A percentile compares a stretch with the other conserved stretches of the same genome.
phyloP scores from a whole-genome alignment of 1,140 invertebrate genomes.

The Homarus americanus region DNA sequence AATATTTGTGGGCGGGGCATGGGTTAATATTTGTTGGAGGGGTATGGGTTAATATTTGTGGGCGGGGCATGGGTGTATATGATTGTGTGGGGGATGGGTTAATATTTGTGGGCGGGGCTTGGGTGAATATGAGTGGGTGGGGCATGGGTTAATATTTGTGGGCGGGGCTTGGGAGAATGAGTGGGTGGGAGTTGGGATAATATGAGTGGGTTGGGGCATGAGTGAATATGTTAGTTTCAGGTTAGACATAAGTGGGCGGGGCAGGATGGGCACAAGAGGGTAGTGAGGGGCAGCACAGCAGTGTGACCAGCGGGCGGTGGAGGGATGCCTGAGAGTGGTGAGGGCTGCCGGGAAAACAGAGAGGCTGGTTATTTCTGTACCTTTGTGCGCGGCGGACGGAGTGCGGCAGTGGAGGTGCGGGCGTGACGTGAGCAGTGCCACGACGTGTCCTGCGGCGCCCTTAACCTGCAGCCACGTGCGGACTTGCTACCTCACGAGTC shows the following conservation, averaged over 20 bases:
- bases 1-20: too few species aligned
- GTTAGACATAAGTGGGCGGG: background rate
- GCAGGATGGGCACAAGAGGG: too few species aligned
- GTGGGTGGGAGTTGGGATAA: too few species aligned
- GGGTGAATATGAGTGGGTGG: background rate
- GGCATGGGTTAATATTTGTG: background rate
- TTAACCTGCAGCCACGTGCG: conserved; percentile 13
- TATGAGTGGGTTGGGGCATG: background rate
- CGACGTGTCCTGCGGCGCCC: background rate
- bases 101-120: too few species aligned
- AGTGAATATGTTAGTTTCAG: too few species aligned
- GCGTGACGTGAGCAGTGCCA: conserved; percentile 34
- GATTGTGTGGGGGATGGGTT: too few species aligned
- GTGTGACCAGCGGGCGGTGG: background rate
- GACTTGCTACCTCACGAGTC: background rate
- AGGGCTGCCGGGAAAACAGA: conserved; percentile 46
- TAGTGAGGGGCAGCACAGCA: background rate
- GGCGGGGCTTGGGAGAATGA: too few species aligned
- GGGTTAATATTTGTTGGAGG: too few species aligned
- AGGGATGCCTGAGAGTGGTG: conserved; percentile 27
- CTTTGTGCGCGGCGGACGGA: conserved; percentile 57
- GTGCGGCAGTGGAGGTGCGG: conserved; percentile 42
- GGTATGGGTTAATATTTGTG: too few species aligned
- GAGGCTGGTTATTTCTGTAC: conserved; percentile 63
- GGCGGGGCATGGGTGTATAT: too few species aligned